Percentiles rank a stretch among this genome's conserved stretches.
These are phyloP conservation scores for Delphinus delphis DNA, from an alignment of 2,113 vertebrate genomes.

Conservation along the genomic window DNA sequence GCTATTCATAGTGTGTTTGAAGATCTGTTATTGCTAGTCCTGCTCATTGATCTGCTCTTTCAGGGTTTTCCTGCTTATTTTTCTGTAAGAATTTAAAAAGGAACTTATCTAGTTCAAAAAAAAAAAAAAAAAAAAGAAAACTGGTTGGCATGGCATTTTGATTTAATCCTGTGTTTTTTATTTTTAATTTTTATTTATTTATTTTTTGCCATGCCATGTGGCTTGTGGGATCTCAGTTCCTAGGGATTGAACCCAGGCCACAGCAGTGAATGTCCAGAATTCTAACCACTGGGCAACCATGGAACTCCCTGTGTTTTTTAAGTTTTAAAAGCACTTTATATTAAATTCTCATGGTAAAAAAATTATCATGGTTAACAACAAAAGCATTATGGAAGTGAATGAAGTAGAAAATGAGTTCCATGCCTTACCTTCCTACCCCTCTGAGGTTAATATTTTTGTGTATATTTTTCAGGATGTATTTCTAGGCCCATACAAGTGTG, in stretches of 20 bases:
- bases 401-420: background rate
- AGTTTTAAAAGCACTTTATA: background rate
- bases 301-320: background rate
- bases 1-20: background rate
- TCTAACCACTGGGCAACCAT: background rate
- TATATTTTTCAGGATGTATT: background rate
- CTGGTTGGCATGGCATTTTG: background rate
- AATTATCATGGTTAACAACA: background rate
- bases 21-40: background rate
- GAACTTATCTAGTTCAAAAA: background rate
- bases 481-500: background rate
- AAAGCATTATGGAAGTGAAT: conserved; percentile 13
- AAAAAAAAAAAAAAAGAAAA: background rate
- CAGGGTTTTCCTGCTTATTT: conserved; percentile 24
- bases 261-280: background rate
- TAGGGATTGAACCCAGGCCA: background rate
- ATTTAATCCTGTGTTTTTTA: background rate
- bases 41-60: background rate
- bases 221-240: too few relatives aligned
- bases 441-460: background rate
- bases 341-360: background rate
- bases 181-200: background rate
- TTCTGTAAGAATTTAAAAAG: background rate
- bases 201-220: background rate
- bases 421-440: background rate